Percentiles rank a stretch among this genome's conserved stretches.
Conservation (phyloP, 2,888 invertebrate species). For the Drosophila dives region DNA sequence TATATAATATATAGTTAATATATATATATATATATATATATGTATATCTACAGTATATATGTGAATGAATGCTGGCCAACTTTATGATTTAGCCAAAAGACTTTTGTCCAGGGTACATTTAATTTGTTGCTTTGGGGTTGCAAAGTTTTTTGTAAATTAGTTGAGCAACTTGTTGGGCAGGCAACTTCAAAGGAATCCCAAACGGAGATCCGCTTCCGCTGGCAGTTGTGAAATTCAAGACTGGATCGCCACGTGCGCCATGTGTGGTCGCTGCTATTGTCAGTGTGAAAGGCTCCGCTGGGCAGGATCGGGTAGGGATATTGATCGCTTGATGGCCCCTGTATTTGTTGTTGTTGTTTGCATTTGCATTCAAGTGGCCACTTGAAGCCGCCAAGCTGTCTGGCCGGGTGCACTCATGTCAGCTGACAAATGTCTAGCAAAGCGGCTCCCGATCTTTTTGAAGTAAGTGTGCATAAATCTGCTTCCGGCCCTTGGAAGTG, state of each 20-base stretch:
- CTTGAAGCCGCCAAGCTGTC: slow-evolving; percentile 77
- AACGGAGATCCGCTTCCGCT: slow-evolving; percentile 48
- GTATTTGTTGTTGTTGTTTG: slow-evolving; percentile 41
- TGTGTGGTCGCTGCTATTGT: slow-evolving; percentile 56
- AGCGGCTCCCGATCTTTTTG: neutral
- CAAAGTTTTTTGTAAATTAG: slow-evolving; percentile 2
- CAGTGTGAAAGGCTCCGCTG: neutral
- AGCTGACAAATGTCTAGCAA: slow-evolving; percentile 37
- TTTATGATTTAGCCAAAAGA: neutral
- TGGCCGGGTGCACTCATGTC: slow-evolving; percentile 29
- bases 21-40: too few species aligned
- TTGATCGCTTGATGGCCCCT: neutral
- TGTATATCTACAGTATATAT: too few species aligned
- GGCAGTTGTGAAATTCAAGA: slow-evolving; percentile 28
- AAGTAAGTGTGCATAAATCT: slow-evolving; percentile 16
- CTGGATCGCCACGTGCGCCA: slow-evolving; percentile 19
- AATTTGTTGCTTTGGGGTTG: neutral
- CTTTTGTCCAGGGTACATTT: neutral
- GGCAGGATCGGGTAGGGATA: slow-evolving; percentile 9
- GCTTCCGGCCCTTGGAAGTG: slow-evolving; percentile 64
- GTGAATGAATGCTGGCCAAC: neutral
- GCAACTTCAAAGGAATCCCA: slow-evolving; percentile 44
- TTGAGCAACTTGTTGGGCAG: slow-evolving; percentile 10
- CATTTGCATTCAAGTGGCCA: slow-evolving; percentile 60
- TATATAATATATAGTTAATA: too few species aligned